Evolutionary conservation across 2,113 vertebrate genomes (phyloP).

Genomic region (Grallaria varia): DNA sequence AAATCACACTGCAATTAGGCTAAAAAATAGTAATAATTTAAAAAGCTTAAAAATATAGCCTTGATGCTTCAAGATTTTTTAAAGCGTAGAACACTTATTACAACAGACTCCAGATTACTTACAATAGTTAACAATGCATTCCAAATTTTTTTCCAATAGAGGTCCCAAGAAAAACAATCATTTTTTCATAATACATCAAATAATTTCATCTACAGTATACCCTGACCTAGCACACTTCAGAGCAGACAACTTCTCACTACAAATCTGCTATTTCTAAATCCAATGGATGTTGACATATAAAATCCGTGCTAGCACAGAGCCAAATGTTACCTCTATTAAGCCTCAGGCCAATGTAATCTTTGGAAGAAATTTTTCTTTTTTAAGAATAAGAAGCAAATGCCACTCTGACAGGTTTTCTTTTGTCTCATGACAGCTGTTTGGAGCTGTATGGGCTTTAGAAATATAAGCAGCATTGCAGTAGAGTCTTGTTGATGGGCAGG

Average conservation of each 20-base stretch:
- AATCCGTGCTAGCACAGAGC: background rate
- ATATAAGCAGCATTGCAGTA: background rate
- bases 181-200: background rate
- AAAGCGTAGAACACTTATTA: background rate
- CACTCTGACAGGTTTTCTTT: background rate
- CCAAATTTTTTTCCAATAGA: background rate
- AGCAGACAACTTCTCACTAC: background rate
- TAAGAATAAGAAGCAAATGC: background rate
- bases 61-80: background rate
- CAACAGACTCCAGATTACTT: background rate
- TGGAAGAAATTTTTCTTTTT: background rate
- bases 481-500: background rate
- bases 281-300: constrained; percentile 3
- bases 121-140: background rate
- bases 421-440: background rate
- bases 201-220: background rate
- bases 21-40: background rate
- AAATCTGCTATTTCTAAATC: background rate
- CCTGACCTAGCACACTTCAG: background rate
- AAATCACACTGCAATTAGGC: background rate
- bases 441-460: background rate
- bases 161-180: background rate
- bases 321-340: constrained; percentile 10
- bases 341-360: background rate
- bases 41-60: background rate